A percentile compares a stretch with the other conserved stretches of the same genome.
Evolutionary conservation across 2,797 vertebrate species (phyloP).

Genomic region (Otolemur crassicaudatus): DNA sequence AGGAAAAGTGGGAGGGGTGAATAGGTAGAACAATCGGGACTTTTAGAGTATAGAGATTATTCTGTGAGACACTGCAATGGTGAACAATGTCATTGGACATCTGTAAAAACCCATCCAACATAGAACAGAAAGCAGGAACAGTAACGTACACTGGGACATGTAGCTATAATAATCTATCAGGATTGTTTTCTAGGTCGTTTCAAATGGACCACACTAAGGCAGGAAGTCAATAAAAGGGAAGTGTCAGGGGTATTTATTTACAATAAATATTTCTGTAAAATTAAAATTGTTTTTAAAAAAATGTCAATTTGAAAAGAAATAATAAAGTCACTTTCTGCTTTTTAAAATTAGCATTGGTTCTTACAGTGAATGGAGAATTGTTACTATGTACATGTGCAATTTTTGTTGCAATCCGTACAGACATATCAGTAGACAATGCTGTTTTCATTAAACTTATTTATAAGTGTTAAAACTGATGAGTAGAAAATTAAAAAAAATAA

Average conservation of each 20-base stretch:
- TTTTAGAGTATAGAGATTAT: background rate
- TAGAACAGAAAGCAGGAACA: background rate
- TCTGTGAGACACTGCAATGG: background rate
- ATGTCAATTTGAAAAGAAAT: background rate
- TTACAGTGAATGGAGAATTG: background rate
- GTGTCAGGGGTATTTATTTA: background rate
- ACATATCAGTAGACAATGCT: fast-evolving
- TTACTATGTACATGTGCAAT: background rate
- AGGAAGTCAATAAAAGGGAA: background rate
- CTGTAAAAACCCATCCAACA: background rate
- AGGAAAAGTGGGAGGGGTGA: fast-evolving
- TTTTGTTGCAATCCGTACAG: background rate
- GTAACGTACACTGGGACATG: background rate
- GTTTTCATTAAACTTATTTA: background rate
- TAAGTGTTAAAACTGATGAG: background rate
- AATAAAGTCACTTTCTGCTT: background rate
- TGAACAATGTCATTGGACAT: background rate
- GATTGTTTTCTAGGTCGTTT: background rate
- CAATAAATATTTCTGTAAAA: background rate
- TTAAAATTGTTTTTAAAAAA: background rate
- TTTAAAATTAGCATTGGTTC: background rate
- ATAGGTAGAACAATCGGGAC: too few species aligned
- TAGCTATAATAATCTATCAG: background rate
- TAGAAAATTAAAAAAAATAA: background rate
- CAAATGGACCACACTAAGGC: background rate